Evolutionary conservation across 2,113 vertebrate species (phyloP).

Genomic region (Xenopus borealis): DNA sequence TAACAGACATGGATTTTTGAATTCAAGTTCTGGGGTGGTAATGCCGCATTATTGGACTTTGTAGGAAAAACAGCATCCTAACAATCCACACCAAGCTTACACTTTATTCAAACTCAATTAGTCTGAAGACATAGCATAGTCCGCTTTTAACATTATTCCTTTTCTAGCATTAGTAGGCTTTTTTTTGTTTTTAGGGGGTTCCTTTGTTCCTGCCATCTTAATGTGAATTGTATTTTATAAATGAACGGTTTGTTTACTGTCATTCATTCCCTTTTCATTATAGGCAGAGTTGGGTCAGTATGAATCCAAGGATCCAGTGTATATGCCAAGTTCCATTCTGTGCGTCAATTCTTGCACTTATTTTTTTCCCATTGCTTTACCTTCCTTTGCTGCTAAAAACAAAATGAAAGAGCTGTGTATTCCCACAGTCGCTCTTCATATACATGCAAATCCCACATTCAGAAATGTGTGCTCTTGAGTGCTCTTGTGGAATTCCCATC

Average conservation of each 20-base stretch:
- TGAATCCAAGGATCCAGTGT: background rate
- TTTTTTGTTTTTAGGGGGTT: background rate
- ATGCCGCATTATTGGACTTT: no score
- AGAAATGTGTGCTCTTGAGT: background rate
- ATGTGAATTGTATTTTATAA: background rate
- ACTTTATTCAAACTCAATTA: background rate
- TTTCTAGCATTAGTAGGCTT: no score
- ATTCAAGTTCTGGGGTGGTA: no score
- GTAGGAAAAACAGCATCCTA: no score
- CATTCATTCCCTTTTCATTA: background rate
- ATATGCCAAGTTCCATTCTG: background rate
- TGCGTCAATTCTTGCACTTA: background rate
- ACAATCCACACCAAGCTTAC: background rate
- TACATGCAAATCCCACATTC: constrained; percentile 1
- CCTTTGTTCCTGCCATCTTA: background rate
- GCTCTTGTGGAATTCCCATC: background rate
- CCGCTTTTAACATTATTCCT: no score
- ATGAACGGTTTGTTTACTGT: background rate
- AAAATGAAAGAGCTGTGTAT: background rate
- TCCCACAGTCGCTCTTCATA: background rate
- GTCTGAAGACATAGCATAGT: background rate
- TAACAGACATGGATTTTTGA: no score
- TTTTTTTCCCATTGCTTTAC: background rate
- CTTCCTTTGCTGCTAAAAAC: background rate
- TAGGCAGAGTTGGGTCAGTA: background rate